Base-by-base conservation (phyloP, 2,113 vertebrate genomes). In the Condylura cristata region DNA sequence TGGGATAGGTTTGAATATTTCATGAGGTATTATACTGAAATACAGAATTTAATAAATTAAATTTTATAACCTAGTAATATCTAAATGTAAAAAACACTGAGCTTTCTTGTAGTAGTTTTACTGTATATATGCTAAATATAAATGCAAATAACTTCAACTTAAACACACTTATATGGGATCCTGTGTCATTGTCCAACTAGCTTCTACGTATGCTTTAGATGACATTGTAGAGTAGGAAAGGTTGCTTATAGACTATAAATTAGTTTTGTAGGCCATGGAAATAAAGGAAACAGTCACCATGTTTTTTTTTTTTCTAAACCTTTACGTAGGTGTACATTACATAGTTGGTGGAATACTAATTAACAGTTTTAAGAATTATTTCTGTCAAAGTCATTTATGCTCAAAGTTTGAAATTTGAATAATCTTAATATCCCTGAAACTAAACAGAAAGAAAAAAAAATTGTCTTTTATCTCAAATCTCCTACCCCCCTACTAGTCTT, bases 321-420 rank as follows among this genome's bases (percentile, higher is more conserved):
- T 76, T 70, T 76, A 6, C n/a, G 46, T 8, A 83, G 18, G 30
- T 80, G 9, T 53, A 32, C 76, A n/a, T 81, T 82, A 80, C 44
- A 0, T 34, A 87, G 75, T 48, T 65, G 37, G 34, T 53, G 28
- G 11, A 75, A 90, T 75, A 71, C 22, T 51, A 87, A 61, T 75
- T 86, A 82, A 76, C 20, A 51, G 46, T 60, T 83, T 86, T 78
- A 86, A 60, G 37, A 95, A 56, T 94, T 66, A 86, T 60, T 91
- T 81, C 89, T 24, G 70, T 51, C 63, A 83, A 37, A 94, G 24
- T 86, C 32, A 70, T 92, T 79, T 86, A 66, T 32, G 13, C 10
- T 11, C n/a, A 63, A 5, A 92, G 41, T 74, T 79, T 87, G 90
- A 96, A 94, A 80, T 63, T 3, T 75, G 16, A 89, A 63, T 6